Evolutionary conservation across 2,888 invertebrate genomes (phyloP).

Genomic region (Metalampra italica): DNA sequence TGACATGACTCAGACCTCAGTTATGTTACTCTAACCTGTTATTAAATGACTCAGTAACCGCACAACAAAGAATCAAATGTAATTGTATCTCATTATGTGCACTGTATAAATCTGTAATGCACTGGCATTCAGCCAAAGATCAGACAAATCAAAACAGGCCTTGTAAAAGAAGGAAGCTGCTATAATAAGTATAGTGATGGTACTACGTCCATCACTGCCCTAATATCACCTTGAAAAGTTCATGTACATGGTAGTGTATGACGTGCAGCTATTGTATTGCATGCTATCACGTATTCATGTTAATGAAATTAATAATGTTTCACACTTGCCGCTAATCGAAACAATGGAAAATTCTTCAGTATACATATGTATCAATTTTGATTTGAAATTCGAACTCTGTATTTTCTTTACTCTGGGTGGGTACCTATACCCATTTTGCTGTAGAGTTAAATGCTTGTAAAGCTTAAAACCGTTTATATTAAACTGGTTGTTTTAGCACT

Average conservation of each 20-base stretch:
- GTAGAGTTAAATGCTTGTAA: not conserved
- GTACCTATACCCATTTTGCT: not conserved
- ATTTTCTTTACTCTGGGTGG: no score
- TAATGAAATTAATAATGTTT: constrained; percentile 30
- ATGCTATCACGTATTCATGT: constrained; percentile 32
- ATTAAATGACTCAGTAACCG: constrained; percentile 24
- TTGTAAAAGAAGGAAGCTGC: constrained; percentile 34
- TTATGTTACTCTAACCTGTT: not conserved
- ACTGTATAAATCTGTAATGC: constrained; percentile 12
- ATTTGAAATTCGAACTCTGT: not conserved
- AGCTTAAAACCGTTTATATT: not conserved
- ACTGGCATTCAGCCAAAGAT: constrained; percentile 19
- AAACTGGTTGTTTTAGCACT: constrained; percentile 7
- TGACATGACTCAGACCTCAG: not conserved
- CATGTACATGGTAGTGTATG: constrained; percentile 26
- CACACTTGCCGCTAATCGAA: constrained; percentile 14
- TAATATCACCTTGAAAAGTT: constrained; percentile 50
- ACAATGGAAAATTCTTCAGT: constrained; percentile 20
- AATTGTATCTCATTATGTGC: constrained; percentile 3
- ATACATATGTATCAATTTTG: not conserved
- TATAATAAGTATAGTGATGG: constrained; percentile 26
- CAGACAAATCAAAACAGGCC: constrained; percentile 1
- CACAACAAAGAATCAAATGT: constrained; percentile 18
- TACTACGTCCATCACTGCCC: constrained; percentile 31
- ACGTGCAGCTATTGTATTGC: constrained; percentile 29